These are phyloP conservation scores for Heterochromis multidens DNA, from an alignment of 2,113 vertebrate genomes.

Conservation along the genomic window DNA sequence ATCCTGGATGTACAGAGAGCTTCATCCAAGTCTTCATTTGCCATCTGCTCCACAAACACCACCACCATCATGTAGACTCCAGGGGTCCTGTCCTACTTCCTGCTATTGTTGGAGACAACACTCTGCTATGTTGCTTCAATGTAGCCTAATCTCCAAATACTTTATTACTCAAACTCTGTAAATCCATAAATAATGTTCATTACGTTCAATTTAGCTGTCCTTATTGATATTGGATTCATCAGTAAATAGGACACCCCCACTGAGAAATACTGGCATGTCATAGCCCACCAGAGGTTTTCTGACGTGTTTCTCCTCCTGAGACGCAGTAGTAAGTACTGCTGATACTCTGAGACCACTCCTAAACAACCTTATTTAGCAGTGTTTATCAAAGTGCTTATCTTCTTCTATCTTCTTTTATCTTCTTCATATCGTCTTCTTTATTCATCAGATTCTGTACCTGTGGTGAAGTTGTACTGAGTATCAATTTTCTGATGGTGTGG, in stretches of 20 bases:
- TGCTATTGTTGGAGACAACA: background rate
- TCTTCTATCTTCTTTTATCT: no score
- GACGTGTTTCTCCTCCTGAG: background rate
- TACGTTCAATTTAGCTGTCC: no score
- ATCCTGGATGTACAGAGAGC: background rate
- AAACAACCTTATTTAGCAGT: background rate
- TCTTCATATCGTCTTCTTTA: no score
- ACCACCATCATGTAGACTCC: background rate
- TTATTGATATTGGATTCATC: no score
- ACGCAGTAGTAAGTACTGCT: no score
- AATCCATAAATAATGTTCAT: no score
- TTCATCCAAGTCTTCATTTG: background rate
- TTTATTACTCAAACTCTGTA: no score
- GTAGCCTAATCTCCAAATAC: no score
- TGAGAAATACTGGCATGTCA: no score
- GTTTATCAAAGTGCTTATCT: background rate
- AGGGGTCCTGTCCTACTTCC: background rate
- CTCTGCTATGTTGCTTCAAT: no score
- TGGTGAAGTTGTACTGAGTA: background rate
- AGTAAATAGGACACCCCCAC: no score
- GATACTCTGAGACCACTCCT: rapidly evolving
- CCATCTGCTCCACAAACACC: background rate
- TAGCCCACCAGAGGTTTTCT: background rate
- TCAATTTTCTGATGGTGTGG: background rate
- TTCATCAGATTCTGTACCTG: rapidly evolving